Conservation (phyloP, 2,797 vertebrate species). For the Etheostoma perlongum region DNA sequence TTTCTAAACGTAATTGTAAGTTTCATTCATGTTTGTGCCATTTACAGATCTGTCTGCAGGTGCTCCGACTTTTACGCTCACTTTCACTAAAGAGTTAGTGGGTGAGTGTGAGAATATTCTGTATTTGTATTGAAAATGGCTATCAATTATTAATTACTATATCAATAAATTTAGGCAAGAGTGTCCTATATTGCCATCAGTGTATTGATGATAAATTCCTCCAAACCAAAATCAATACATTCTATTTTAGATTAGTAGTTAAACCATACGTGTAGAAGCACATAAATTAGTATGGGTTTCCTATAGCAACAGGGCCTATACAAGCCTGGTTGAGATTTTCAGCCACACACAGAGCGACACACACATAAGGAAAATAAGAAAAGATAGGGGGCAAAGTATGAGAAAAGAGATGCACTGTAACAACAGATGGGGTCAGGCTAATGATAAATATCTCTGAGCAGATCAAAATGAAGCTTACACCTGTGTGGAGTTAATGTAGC, state of each 20-base stretch:
- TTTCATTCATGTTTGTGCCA: conserved; percentile 1
- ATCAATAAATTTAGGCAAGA: neutral
- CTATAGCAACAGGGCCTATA: conserved; percentile 39
- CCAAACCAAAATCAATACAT: neutral
- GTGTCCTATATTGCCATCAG: neutral
- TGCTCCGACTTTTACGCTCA: conserved; percentile 30
- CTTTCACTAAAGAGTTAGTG: conserved; percentile 11
- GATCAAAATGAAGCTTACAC: conserved; percentile 54
- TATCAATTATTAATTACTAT: neutral
- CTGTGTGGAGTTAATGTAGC: conserved; percentile 63
- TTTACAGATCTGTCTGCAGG: conserved; percentile 32
- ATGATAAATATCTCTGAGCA: conserved; percentile 44
- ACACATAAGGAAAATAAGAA: conserved; percentile 25
- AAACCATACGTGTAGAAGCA: conserved; percentile 5
- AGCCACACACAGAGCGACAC: conserved; percentile 17
- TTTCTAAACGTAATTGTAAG: conserved; percentile 9
- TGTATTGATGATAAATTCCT: conserved; percentile 1
- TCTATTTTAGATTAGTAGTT: conserved; percentile 2
- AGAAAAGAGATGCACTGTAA: conserved; percentile 29
- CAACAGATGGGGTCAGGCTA: conserved; percentile 41
- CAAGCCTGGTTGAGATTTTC: conserved; percentile 39
- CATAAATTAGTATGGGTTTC: conserved; percentile 9
- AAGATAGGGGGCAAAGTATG: neutral
- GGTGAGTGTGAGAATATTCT: conserved; percentile 26
- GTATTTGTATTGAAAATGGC: neutral